Percentiles rank a stretch among this genome's conserved stretches.
phyloP scores from a whole-genome alignment of 2,113 vertebrate genomes.

The Carassius gibelio region DNA sequence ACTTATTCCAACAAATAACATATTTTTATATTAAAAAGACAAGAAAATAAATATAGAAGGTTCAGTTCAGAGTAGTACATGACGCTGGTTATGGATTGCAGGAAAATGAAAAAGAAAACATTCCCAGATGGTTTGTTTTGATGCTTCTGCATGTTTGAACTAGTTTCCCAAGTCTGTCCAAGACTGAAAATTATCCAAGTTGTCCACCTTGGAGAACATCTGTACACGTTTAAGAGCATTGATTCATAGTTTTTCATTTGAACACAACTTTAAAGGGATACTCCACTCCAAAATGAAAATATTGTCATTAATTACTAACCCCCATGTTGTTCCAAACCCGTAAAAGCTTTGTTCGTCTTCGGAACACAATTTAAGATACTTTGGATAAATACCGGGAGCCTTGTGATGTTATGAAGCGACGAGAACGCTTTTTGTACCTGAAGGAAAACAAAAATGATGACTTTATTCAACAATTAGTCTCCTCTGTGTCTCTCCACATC shows the following conservation, averaged over 20 bases:
- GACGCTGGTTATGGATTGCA: background rate
- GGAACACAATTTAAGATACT: too few relatives aligned
- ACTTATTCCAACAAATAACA: too few relatives aligned
- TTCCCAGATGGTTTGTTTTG: slow-evolving; percentile 36
- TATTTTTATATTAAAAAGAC: background rate
- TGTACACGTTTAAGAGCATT: slow-evolving; percentile 30
- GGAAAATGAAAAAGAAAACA: slow-evolving; percentile 14
- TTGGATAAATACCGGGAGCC: too few relatives aligned
- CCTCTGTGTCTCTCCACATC: too few relatives aligned
- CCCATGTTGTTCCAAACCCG: too few relatives aligned
- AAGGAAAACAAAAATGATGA: too few relatives aligned
- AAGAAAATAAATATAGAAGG: background rate
- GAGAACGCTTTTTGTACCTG: too few relatives aligned
- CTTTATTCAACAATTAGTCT: too few relatives aligned
- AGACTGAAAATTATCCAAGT: slow-evolving; percentile 63
- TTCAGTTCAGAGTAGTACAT: background rate
- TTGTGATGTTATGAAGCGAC: too few relatives aligned
- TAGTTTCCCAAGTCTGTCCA: slow-evolving; percentile 11
- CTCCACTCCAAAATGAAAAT: too few relatives aligned
- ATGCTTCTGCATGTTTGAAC: slow-evolving; percentile 4
- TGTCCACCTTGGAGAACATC: slow-evolving; percentile 32
- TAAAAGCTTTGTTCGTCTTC: too few relatives aligned
- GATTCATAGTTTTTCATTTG: background rate
- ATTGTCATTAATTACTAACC: too few relatives aligned
- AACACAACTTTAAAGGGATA: background rate